phyloP scores from a whole-genome alignment of 1,140 invertebrate genomes.

The Sycobia sp. region DNA sequence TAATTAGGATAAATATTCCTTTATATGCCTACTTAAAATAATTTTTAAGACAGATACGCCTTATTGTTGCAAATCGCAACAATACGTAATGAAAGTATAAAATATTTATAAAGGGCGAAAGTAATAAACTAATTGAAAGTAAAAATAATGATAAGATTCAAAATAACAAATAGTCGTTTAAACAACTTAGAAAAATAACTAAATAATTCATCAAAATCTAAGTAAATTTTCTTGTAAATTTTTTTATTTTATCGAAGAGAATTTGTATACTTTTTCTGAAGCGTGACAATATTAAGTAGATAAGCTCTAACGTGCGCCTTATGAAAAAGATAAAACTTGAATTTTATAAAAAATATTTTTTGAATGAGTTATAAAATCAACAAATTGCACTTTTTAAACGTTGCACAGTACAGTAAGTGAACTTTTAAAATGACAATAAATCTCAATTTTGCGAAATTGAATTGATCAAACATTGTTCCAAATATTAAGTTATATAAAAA shows the following conservation, averaged over 20 bases:
- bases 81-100: constrained; percentile 28
- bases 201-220: not conserved
- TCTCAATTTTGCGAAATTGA: not conserved
- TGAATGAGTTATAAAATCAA: constrained; percentile 6
- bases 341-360: constrained; percentile 28
- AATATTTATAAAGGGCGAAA: constrained; percentile 17
- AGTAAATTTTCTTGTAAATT: not conserved
- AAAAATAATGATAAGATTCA: constrained; percentile 16
- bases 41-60: not conserved
- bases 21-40: constrained; percentile 1
- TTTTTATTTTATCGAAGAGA: not conserved
- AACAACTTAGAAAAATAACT: not conserved
- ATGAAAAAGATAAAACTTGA: not conserved
- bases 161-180: constrained; percentile 10
- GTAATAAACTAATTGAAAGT: constrained; percentile 33
- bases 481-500: constrained; percentile 1
- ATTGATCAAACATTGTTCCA: not conserved
- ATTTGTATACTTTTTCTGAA: too few relatives aligned
- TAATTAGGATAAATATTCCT: constrained; percentile 1
- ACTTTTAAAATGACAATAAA: constrained; percentile 19
- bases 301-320: too few relatives aligned
- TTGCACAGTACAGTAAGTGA: constrained; percentile 22
- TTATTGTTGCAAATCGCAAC: not conserved
- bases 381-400: constrained; percentile 31
- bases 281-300: constrained; percentile 17